Evolutionary conservation across 2,888 invertebrate species (phyloP).

Genomic region (Brassicogethes aeneus): DNA sequence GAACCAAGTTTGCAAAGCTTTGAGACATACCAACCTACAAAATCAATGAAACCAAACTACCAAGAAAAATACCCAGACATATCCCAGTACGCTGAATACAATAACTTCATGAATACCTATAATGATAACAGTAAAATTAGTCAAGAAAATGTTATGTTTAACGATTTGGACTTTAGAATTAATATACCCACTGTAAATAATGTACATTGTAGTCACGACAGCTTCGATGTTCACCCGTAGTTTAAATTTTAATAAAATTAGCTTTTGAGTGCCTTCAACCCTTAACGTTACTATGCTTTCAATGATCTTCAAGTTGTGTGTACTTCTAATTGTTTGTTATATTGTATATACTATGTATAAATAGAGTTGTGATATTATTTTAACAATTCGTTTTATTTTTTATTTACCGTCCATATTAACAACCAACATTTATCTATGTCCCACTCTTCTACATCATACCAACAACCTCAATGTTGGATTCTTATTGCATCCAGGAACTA

Average conservation of each 20-base stretch:
- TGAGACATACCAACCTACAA: conserved; percentile 19
- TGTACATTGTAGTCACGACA: conserved; percentile 24
- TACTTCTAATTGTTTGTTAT: conserved; percentile 16
- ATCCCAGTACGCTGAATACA: conserved; percentile 35
- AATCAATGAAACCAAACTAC: conserved; percentile 18
- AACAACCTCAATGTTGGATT: conserved; percentile 29
- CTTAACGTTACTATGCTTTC: conserved; percentile 22
- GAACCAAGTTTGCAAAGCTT: conserved; percentile 14
- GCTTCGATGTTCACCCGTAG: conserved; percentile 19
- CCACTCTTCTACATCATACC: conserved; percentile 25
- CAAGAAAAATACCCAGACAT: conserved; percentile 31
- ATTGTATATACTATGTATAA: conserved; percentile 20
- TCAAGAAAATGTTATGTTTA: conserved; percentile 30
- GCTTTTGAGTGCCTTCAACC: conserved; percentile 22
- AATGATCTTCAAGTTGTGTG: conserved; percentile 22
- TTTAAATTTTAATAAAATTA: background rate
- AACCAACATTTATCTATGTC: conserved; percentile 31
- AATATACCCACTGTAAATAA: conserved; percentile 21
- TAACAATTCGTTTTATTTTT: no score
- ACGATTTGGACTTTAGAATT: conserved; percentile 37
- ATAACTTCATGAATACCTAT: conserved; percentile 29
- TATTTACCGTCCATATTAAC: conserved; percentile 31
- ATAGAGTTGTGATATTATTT: conserved; percentile 17
- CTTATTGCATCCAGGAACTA: conserved; percentile 40
- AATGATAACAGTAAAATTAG: conserved; percentile 28